These are phyloP conservation scores for Buceros bicornis DNA, from an alignment of 2,797 vertebrate species.

Conservation along the genomic window DNA sequence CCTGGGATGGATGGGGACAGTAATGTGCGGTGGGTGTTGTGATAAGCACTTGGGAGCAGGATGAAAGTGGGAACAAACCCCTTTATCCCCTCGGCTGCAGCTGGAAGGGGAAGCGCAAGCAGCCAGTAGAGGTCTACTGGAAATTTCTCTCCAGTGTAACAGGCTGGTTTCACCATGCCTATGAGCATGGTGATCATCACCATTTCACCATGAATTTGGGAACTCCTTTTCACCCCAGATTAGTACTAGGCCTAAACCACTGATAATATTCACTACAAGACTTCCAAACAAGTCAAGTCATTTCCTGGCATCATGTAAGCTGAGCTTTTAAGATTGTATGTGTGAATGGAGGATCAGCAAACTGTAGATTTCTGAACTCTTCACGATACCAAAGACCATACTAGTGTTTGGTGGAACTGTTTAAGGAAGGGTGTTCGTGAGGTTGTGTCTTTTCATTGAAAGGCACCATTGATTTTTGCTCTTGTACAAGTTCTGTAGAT, in stretches of 20 bases:
- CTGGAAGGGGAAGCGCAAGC: background rate
- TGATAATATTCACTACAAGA: background rate
- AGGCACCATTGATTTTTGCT: background rate
- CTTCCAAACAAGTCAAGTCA: background rate
- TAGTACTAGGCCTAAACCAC: background rate
- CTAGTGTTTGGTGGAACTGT: background rate
- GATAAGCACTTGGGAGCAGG: background rate
- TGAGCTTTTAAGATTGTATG: background rate
- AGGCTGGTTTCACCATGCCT: background rate
- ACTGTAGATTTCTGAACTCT: background rate
- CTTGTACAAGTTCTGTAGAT: background rate
- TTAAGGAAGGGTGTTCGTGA: background rate
- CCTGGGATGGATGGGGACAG: background rate
- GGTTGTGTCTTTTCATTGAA: background rate
- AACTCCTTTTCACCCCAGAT: background rate
- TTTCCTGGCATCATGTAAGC: background rate
- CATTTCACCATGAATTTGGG: background rate
- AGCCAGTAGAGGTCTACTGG: background rate
- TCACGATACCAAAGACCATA: background rate
- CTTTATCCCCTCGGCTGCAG: background rate
- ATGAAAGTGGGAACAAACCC: background rate
- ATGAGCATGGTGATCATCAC: background rate
- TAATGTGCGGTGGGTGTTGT: background rate
- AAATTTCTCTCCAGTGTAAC: fast-evolving
- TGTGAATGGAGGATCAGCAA: background rate